Percentiles rank a stretch among this genome's conserved stretches.
These are phyloP conservation scores for Eucidaris tribuloides DNA, from an alignment of 35 echinoderm and acorn worm genomes.

Conservation along the genomic window DNA sequence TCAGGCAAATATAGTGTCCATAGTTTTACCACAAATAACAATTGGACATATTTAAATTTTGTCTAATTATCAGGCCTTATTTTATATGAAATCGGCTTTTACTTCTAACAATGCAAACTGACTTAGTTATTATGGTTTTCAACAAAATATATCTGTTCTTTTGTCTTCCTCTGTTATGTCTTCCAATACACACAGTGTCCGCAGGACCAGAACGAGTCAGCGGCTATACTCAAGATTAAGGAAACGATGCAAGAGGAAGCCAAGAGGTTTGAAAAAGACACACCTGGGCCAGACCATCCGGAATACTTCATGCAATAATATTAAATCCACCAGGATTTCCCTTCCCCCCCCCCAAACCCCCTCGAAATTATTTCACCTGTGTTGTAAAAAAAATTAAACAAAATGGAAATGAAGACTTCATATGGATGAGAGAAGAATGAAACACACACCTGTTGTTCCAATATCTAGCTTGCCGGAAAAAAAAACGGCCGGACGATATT, in stretches of 20 bases:
- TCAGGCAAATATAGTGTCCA: too few species aligned
- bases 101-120: neutral
- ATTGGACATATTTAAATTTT: neutral
- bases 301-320: conserved; percentile 99
- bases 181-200: neutral
- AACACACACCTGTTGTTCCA: too few species aligned
- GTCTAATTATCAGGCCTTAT: neutral
- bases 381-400: too few species aligned
- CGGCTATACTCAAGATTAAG: conserved; percentile 99
- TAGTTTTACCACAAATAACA: too few species aligned
- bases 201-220: conserved; percentile 96
- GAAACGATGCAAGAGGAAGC: conserved; percentile 99
- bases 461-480: too few species aligned
- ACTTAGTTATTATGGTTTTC: too few species aligned
- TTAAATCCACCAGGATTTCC: neutral
- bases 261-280: conserved; percentile 99
- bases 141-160: too few species aligned
- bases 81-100: neutral
- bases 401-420: too few species aligned
- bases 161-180: neutral
- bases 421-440: too few species aligned
- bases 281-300: conserved; percentile 76
- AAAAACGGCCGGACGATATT: too few species aligned
- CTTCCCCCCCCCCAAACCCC: neutral
- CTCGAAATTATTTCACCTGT: too few species aligned